Conservation (phyloP, 2,113 vertebrate genomes). For the Bungarus multicinctus region DNA sequence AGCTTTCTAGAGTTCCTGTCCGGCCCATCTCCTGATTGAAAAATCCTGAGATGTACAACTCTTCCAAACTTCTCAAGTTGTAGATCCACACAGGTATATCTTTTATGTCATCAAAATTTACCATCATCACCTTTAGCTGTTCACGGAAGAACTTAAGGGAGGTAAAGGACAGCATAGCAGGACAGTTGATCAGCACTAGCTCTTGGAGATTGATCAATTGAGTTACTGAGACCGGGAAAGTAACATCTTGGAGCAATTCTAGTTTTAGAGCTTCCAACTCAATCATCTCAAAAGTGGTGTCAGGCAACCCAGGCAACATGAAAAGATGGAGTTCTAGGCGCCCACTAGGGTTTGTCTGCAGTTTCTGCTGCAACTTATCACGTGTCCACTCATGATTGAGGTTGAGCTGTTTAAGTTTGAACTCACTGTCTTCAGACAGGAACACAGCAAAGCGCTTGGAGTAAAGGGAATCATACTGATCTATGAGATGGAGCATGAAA, state of each 20-base stretch:
- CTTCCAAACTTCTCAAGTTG: slow-evolving; percentile 75
- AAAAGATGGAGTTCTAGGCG: slow-evolving; percentile 79
- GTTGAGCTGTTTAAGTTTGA: slow-evolving; percentile 82
- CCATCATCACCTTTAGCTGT: slow-evolving; percentile 74
- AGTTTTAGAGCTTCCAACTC: slow-evolving; percentile 83
- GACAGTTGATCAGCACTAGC: slow-evolving; percentile 77
- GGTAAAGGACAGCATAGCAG: slow-evolving; percentile 75
- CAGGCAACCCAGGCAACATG: slow-evolving; percentile 81
- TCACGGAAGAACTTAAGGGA: slow-evolving; percentile 77
- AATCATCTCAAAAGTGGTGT: slow-evolving; percentile 79
- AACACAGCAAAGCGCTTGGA: slow-evolving; percentile 87
- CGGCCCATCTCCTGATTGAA: slow-evolving; percentile 74
- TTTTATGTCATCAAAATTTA: slow-evolving; percentile 75
- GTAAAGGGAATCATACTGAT: slow-evolving; percentile 87
- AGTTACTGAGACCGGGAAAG: slow-evolving; percentile 71
- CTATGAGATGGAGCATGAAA: slow-evolving; percentile 87
- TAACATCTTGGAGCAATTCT: slow-evolving; percentile 78
- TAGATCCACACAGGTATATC: slow-evolving; percentile 85
- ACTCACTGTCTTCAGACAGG: slow-evolving; percentile 88
- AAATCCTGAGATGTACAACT: slow-evolving; percentile 79
- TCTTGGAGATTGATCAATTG: slow-evolving; percentile 78
- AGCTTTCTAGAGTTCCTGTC: slow-evolving; percentile 71
- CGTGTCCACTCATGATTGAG: slow-evolving; percentile 86
- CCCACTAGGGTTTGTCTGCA: slow-evolving; percentile 70
- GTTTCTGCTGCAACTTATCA: slow-evolving; percentile 77